Conservation (phyloP, 2,113 vertebrate genomes). For the Todiramphus chloris region DNA sequence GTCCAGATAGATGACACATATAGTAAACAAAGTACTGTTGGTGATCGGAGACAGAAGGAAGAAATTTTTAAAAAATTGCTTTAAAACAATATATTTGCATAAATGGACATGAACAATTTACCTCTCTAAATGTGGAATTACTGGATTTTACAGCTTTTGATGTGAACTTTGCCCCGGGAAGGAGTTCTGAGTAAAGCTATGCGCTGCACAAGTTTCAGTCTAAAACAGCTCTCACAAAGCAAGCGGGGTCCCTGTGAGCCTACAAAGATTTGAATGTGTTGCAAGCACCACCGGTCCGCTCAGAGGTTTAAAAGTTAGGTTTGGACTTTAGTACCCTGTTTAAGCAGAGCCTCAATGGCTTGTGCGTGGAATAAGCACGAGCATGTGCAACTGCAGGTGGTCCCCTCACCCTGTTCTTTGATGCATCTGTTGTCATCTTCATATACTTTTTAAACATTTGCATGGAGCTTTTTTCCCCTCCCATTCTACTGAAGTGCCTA, state of each 20-base stretch:
- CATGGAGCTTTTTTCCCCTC: neutral
- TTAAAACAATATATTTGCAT: neutral
- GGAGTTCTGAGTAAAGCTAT: neutral
- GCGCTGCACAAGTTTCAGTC: neutral
- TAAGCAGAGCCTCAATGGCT: neutral
- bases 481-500: neutral
- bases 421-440: neutral
- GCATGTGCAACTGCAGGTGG: neutral
- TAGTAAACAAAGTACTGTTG: neutral
- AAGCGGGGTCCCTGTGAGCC: neutral
- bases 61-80: neutral
- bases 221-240: neutral
- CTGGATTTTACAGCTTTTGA: neutral
- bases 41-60: neutral
- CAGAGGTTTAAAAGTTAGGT: neutral
- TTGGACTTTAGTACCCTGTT: neutral
- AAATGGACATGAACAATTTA: neutral
- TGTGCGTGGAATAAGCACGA: neutral
- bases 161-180: neutral
- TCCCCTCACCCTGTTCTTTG: neutral
- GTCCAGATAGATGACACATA: neutral
- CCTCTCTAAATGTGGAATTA: neutral
- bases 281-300: rapidly evolving
- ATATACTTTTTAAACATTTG: neutral
- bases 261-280: neutral